These are phyloP conservation scores for Polyommatus icarus DNA, from an alignment of 2,888 invertebrate species.

Conservation along the genomic window DNA sequence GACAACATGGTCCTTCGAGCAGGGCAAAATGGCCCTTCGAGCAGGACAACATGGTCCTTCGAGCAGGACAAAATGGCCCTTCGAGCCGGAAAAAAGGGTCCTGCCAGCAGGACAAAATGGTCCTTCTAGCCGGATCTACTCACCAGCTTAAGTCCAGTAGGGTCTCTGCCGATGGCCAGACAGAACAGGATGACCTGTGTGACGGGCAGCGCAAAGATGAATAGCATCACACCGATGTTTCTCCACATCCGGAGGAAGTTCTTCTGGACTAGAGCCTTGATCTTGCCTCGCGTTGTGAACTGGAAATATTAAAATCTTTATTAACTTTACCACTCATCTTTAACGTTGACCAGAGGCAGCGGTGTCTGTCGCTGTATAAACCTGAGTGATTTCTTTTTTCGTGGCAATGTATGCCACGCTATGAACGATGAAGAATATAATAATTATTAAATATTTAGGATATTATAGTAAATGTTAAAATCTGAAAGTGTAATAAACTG, in stretches of 20 bases:
- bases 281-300: conserved; percentile 91
- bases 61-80: not conserved
- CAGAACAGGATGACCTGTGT: conserved; percentile 97
- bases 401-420: no score
- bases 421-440: no score
- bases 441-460: no score
- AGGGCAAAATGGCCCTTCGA: no score
- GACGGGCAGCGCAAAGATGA: conserved; percentile 95
- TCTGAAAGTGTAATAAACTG: no score
- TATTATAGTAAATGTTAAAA: no score
- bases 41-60: not conserved
- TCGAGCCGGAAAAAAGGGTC: no score
- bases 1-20: not conserved
- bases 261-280: conserved; percentile 91
- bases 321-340: no score
- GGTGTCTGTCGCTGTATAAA: no score
- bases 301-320: conserved; percentile 50
- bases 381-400: no score
- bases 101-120: not conserved
- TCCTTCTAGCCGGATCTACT: conserved; percentile 56
- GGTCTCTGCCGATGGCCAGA: conserved; percentile 93
- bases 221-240: conserved; percentile 95
- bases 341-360: no score
- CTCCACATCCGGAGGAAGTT: conserved; percentile 96
- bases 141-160: conserved; percentile 89